Evolutionary conservation across 2,888 invertebrate genomes (phyloP).

Genomic region (Lasioglossum marginatum): DNA sequence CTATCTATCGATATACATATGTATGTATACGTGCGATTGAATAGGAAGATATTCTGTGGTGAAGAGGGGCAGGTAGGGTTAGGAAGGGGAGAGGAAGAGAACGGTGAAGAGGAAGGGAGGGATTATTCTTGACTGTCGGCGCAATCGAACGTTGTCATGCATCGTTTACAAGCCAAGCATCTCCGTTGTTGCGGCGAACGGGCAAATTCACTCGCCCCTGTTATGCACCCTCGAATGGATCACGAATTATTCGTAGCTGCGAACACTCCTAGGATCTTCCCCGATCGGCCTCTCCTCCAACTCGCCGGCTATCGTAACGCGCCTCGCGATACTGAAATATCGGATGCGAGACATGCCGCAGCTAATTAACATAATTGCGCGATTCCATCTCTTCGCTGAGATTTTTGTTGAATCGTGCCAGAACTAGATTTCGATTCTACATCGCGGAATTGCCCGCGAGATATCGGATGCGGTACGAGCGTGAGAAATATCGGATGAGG

Average conservation of each 20-base stretch:
- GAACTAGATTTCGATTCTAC: background rate
- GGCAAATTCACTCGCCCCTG: conserved; percentile 70
- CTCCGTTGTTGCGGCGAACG: conserved; percentile 72
- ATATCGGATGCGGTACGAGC: no score
- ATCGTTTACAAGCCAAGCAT: conserved; percentile 75
- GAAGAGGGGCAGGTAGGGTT: background rate
- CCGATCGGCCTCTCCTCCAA: conserved; percentile 31
- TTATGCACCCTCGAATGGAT: conserved; percentile 62
- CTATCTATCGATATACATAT: background rate
- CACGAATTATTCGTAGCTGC: conserved; percentile 53
- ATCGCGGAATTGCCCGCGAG: background rate
- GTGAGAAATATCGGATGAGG: no score
- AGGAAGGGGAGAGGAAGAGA: background rate
- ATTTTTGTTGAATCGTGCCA: background rate
- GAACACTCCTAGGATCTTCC: conserved; percentile 44
- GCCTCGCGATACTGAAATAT: conserved; percentile 42
- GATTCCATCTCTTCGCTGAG: conserved; percentile 4
- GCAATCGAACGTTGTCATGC: conserved; percentile 64
- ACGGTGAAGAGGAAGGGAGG: background rate
- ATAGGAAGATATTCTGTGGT: conserved; percentile 51
- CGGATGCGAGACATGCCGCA: conserved; percentile 32
- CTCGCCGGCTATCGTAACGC: conserved; percentile 18
- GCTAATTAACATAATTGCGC: conserved; percentile 55
- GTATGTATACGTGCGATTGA: conserved; percentile 36
- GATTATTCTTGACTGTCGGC: conserved; percentile 64